phyloP scores from a whole-genome alignment of 2,113 vertebrate species.

The Antennarius striatus region DNA sequence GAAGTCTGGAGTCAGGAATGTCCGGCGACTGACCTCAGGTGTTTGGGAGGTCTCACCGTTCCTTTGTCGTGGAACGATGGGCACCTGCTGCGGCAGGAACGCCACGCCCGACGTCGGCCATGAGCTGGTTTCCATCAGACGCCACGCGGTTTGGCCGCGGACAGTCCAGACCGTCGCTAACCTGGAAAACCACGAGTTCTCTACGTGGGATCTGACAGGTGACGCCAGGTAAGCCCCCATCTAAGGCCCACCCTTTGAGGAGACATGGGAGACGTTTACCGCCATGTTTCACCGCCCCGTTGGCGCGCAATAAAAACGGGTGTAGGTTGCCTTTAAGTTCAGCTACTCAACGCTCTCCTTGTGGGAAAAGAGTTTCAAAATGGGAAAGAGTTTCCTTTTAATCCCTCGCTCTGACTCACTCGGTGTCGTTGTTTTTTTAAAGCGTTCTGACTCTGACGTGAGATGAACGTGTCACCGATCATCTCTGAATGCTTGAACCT shows the following conservation, averaged over 20 bases:
- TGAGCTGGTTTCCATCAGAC: conserved; percentile 55
- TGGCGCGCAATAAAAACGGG: no score
- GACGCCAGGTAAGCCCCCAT: conserved; percentile 47
- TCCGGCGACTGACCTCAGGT: not conserved
- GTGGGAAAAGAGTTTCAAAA: conserved; percentile 2
- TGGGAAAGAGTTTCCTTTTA: not conserved
- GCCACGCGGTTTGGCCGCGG: conserved; percentile 32
- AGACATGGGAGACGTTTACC: no score
- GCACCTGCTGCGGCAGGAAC: conserved; percentile 51
- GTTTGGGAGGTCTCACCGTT: not conserved
- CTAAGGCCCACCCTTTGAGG: not conserved
- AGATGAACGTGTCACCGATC: conserved; percentile 4
- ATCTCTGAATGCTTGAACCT: conserved; percentile 27
- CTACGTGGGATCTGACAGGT: conserved; percentile 56
- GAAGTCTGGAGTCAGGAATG: no score
- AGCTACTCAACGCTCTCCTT: conserved; percentile 6
- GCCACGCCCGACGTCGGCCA: conserved; percentile 26
- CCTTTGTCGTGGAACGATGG: conserved; percentile 34
- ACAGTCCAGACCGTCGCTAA: conserved; percentile 20
- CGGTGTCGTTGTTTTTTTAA: not conserved
- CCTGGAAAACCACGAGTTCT: conserved; percentile 40
- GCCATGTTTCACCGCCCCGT: no score
- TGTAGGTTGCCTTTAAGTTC: conserved; percentile 5
- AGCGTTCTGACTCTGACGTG: conserved; percentile 7
- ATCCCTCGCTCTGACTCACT: not conserved